phyloP scores from a whole-genome alignment of 1,140 invertebrate genomes.

The Papilio polyxenes region DNA sequence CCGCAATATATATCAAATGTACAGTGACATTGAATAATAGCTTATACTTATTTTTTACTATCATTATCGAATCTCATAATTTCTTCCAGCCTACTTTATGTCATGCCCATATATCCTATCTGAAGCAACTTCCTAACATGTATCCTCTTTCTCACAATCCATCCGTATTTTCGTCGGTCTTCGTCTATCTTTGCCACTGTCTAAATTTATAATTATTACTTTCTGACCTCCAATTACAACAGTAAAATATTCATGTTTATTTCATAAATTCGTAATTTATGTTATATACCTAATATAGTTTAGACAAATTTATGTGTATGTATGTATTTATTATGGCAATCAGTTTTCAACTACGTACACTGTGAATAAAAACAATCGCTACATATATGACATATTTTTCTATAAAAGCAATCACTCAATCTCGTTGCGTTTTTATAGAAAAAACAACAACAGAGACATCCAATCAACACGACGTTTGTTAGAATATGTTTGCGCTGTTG shows the following conservation, averaged over 20 bases:
- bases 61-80: neutral
- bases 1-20: neutral
- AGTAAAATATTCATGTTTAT: no score
- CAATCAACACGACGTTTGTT: constrained; percentile 38
- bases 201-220: no score
- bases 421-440: constrained; percentile 19
- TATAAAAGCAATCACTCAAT: constrained; percentile 17
- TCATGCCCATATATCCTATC: no score
- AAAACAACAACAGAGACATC: constrained; percentile 31
- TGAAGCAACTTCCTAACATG: no score
- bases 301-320: neutral
- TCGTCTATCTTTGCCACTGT: no score
- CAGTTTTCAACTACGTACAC: neutral
- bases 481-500: constrained; percentile 26
- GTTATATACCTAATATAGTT: no score
- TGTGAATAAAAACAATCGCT: constrained; percentile 12
- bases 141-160: no score
- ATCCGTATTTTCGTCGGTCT: no score
- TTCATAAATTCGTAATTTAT: no score
- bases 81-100: no score
- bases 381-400: constrained; percentile 13
- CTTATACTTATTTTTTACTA: neutral
- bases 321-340: neutral
- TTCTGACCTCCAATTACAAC: no score
- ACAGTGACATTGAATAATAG: neutral